Evolutionary conservation across 1,140 invertebrate genomes (phyloP), one percentile per base, ranked within the genome.

Genomic region (Ostrea denselamellosa): DNA sequence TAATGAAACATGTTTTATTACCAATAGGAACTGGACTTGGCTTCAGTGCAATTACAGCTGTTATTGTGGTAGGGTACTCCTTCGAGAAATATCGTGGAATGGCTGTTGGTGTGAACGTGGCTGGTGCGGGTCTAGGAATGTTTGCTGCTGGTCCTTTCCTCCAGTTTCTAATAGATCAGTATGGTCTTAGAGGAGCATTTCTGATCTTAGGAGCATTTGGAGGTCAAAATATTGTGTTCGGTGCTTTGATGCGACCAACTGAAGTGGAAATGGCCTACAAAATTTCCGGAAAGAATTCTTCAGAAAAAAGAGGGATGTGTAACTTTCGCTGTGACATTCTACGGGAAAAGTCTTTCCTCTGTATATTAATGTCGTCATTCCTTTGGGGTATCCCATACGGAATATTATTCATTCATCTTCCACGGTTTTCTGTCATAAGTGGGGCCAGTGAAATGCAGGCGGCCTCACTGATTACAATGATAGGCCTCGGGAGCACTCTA

Each of bases 81-180:
- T 91, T 91, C 51, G 88, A 89, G 44, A 89, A 88, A 58, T 89
- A 89, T n/a, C 83, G 88, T 53, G 85, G 88, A 12, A 81, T 90
- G 7, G 87, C 89, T 0, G 86, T 86, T 14, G 90, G 89, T 19
- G 56, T 91, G 7, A 85, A 87, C 28, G 85, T 88, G 14, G 86
- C 90, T 0, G 88, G 87, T 44, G 82, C 87, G 54, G 89, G 90
- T 8, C 19, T 88, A 0, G 90, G 89, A 56, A 89, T 91, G 89
- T 88, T 91, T 85, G 56, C 86, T 0, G 68, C 85, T 10, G 90
- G 90, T 14, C 89, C 89, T 14, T 19, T 91, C 52, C 56, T 89
- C 8, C 89, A 88, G 22, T 83, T 53, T 34, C 44, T 91, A 9
- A 85, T 89, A 2, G 89, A 91, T 44, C 65, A 85, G 19, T 91